A percentile compares a stretch with the other conserved stretches of the same genome.
Conservation (phyloP, 2,113 vertebrate species). For the Eurystomus gularis region DNA sequence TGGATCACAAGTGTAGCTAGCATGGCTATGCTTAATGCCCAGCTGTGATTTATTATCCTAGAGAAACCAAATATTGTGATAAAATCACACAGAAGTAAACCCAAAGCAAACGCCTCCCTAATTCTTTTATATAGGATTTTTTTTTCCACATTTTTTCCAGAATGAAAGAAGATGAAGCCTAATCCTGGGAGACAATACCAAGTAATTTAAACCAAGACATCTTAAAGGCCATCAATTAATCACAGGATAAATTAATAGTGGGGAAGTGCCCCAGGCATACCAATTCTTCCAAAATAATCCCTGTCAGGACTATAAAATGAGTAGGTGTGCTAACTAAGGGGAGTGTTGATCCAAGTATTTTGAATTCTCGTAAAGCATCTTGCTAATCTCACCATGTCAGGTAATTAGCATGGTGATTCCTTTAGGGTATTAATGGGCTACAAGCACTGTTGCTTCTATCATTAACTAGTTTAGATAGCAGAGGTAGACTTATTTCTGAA, state of each 20-base stretch:
- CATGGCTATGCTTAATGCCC: background rate
- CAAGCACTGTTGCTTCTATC: background rate
- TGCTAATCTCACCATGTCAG: background rate
- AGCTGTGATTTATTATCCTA: conserved; percentile 15
- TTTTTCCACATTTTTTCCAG: background rate
- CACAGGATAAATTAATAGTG: background rate
- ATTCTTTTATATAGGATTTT: background rate
- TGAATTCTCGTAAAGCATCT: background rate
- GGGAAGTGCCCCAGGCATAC: background rate
- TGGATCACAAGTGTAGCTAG: conserved; percentile 26
- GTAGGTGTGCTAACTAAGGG: background rate
- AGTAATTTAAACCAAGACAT: background rate
- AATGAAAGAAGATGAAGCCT: background rate
- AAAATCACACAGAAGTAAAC: background rate
- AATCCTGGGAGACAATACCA: background rate
- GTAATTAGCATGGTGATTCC: conserved; percentile 25
- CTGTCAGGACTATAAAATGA: background rate
- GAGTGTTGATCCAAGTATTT: background rate
- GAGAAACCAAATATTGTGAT: conserved; percentile 32
- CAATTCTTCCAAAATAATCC: background rate
- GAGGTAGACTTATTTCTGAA: background rate
- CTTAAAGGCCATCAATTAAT: background rate
- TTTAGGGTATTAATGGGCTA: conserved; percentile 3
- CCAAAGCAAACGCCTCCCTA: background rate
- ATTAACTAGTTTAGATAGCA: background rate